Conservation (phyloP, 2,797 vertebrate genomes). For the Gymnopithys bicolor region DNA sequence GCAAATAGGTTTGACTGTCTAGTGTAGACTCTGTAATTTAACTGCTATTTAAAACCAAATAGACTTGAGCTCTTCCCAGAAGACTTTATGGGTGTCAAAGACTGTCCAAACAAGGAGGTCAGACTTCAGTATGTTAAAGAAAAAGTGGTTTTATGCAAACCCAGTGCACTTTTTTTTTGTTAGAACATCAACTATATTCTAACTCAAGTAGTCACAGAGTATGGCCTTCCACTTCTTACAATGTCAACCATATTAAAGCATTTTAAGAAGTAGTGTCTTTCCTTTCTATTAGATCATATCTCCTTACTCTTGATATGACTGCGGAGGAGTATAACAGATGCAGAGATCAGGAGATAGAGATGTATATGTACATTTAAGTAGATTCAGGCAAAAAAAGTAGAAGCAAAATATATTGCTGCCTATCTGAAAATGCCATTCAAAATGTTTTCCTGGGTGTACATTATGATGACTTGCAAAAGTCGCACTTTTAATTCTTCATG, state of each 20-base stretch:
- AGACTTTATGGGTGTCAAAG: slow-evolving; percentile 5
- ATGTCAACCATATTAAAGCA: background rate
- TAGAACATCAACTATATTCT: background rate
- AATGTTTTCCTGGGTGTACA: background rate
- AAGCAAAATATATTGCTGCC: background rate
- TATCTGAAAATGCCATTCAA: background rate
- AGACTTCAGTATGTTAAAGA: background rate
- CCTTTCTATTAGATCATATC: background rate
- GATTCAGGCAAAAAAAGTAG: background rate
- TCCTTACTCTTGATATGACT: background rate
- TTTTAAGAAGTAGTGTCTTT: background rate
- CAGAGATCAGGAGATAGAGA: background rate
- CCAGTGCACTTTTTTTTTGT: background rate
- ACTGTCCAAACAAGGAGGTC: background rate
- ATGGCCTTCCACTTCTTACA: background rate
- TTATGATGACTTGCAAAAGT: background rate
- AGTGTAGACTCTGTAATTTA: slow-evolving; percentile 26
- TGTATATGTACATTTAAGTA: background rate
- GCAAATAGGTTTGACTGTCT: slow-evolving; percentile 18
- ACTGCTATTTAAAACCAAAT: slow-evolving; percentile 37
- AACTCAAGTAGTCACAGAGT: background rate
- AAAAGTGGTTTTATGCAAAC: background rate
- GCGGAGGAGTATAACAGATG: background rate
- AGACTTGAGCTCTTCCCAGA: slow-evolving; percentile 7
- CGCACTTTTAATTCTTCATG: background rate